Evolutionary conservation across 2,113 vertebrate genomes (phyloP), one percentile per base, ranked within the genome.

Genomic region (Scophthalmus maximus): DNA sequence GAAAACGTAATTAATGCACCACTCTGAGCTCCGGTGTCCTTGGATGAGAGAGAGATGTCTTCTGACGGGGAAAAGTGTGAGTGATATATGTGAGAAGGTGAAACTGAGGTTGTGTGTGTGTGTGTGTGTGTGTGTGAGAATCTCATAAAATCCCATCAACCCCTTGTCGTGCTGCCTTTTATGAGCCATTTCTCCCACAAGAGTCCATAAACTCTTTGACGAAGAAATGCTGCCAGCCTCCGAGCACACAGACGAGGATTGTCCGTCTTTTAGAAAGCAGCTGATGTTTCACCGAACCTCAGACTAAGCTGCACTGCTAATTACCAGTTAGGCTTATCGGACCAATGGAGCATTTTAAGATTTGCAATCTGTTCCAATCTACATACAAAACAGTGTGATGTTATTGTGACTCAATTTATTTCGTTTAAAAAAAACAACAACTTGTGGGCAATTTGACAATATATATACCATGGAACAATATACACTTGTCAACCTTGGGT

Each of bases 1-100:
- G 61, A 73, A 40, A 23, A 53, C 0, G 25, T 74, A 79, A 80
- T 74, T 81, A 77, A 82, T 58, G 66, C 68, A 63, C 25, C 71
- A 56, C 65, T 40, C 42, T 56, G 60, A 86, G 62, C 55, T 62
- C 14, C 1, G 1, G 34, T 55, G 88, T 85, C 85, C 87, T 88
- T 87, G 79, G 57, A 34, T 49, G 60, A 29, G 56, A 61, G 67
- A 27, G 62, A 68, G 69, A 72, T 50, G 53, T 56, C 58, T 69
- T 63, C 27, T 42, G n/a, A 58, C 36, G 18, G 70, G 26, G 61
- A 30, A 69, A 80, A 68, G 67, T 72, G 58, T 60, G 20, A 42
- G 66, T 22, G 58, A 76, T 44, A 6, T 70, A 55, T 67, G 64
- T 38, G 64, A 62, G 50, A 85, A 71, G 65, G 75, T 75, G 25